Conservation (phyloP, 2,888 invertebrate species). For the Mesorhabditis belari region DNA sequence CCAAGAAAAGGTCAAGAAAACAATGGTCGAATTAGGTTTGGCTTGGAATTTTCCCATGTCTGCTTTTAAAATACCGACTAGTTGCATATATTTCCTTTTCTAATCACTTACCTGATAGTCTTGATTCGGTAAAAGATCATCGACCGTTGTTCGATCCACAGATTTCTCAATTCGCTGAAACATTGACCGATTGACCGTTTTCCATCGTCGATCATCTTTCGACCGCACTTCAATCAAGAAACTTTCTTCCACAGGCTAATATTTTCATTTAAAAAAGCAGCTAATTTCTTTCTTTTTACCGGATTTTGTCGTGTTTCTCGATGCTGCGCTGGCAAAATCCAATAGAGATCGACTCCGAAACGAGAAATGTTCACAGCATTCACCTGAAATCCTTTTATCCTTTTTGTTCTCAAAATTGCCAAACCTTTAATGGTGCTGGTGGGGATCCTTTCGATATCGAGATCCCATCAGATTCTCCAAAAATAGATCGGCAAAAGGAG, state of each 20-base stretch:
- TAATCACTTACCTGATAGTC: conserved; percentile 41
- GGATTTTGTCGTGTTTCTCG: conserved; percentile 27
- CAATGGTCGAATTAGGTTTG: too few species aligned
- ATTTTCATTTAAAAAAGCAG: background rate
- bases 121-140: conserved; percentile 36
- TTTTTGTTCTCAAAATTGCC: background rate
- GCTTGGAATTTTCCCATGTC: too few species aligned
- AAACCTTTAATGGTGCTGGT: background rate
- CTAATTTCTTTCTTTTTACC: conserved; percentile 5
- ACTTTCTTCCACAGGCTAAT: conserved; percentile 22
- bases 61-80: too few species aligned
- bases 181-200: conserved; percentile 16
- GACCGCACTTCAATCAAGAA: conserved; percentile 42
- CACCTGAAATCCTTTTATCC: background rate
- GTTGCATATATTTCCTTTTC: too few species aligned
- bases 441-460: background rate
- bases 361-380: background rate
- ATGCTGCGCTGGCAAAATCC: conserved; percentile 22
- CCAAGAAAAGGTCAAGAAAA: too few species aligned
- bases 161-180: conserved; percentile 24
- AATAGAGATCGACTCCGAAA: conserved; percentile 13
- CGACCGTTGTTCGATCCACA: conserved; percentile 25
- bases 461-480: background rate
- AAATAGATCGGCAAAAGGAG: background rate
- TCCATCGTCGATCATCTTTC: conserved; percentile 34